phyloP scores from a whole-genome alignment of 2,888 invertebrate species.

The Idaea straminata region DNA sequence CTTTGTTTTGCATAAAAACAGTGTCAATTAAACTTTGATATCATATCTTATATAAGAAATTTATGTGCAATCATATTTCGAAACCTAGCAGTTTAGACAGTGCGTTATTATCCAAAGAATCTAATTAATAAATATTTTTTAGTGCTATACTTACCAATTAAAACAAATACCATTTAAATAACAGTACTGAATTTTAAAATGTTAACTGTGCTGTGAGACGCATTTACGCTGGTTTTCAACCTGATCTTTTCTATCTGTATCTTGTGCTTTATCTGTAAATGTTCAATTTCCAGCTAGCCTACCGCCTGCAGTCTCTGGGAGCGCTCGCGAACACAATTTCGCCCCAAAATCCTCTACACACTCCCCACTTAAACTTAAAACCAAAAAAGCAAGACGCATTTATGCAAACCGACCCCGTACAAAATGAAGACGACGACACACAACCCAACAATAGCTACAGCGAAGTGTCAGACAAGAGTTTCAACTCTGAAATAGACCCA shows the following conservation, averaged over 20 bases:
- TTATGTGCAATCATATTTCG: neutral
- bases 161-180: too few species aligned
- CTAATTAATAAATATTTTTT: too few species aligned
- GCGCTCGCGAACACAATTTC: constrained; percentile 46
- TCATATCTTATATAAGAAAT: too few species aligned
- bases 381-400: constrained; percentile 71
- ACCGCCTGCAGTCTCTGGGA: constrained; percentile 54
- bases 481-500: constrained; percentile 27
- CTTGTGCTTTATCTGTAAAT: neutral
- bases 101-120: too few species aligned
- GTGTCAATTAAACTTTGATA: too few species aligned
- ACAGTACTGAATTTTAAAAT: constrained; percentile 6
- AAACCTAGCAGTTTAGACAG: constrained; percentile 5
- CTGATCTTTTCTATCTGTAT: too few species aligned
- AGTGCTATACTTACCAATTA: too few species aligned
- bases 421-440: constrained; percentile 57
- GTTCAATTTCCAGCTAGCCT: constrained; percentile 49
- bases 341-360: constrained; percentile 27
- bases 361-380: constrained; percentile 28
- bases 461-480: constrained; percentile 40
- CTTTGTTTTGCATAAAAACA: too few species aligned
- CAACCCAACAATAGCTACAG: constrained; percentile 55
- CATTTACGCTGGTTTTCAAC: too few species aligned
- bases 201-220: too few species aligned
- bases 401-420: constrained; percentile 72